Conservation (phyloP, 2,797 vertebrate species). For the Euthynnus affinis region DNA sequence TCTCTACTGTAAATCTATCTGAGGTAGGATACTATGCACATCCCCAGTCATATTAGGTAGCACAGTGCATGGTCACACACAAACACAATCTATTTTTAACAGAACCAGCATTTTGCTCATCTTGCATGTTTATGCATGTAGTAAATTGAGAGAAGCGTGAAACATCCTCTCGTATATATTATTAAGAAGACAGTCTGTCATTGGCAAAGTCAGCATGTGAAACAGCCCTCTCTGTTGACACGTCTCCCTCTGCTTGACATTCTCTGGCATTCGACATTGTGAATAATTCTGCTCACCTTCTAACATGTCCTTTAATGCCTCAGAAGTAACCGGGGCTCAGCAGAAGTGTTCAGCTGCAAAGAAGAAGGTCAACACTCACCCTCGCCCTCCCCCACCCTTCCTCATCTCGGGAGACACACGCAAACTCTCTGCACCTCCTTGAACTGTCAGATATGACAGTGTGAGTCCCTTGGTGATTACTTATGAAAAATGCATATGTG, state of each 20-base stretch:
- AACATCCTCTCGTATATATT: conserved; percentile 32
- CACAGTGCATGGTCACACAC: not conserved
- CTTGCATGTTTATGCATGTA: not conserved
- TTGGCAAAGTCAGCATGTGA: conserved; percentile 19
- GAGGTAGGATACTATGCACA: not conserved
- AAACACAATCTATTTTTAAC: not conserved
- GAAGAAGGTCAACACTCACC: conserved; percentile 44
- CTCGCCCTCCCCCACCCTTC: not conserved
- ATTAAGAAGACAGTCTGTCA: conserved; percentile 39
- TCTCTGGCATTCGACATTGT: conserved; percentile 22
- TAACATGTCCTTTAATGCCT: conserved; percentile 17
- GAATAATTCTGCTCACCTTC: conserved; percentile 28
- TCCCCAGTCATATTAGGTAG: no score
- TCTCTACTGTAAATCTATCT: not conserved
- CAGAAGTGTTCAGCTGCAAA: conserved; percentile 38
- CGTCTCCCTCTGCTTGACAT: not conserved
- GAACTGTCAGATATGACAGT: conserved; percentile 61
- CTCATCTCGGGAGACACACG: conserved; percentile 10
- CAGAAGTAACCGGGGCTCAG: conserved; percentile 22
- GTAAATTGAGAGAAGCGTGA: conserved; percentile 40
- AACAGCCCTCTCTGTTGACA: not conserved
- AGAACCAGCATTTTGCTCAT: not conserved
- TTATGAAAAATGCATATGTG: conserved; percentile 64
- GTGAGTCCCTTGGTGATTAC: conserved; percentile 42
- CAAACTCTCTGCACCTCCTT: conserved; percentile 28